Base-by-base conservation (phyloP, 2,113 vertebrate species). In the Nymphicus hollandicus region DNA sequence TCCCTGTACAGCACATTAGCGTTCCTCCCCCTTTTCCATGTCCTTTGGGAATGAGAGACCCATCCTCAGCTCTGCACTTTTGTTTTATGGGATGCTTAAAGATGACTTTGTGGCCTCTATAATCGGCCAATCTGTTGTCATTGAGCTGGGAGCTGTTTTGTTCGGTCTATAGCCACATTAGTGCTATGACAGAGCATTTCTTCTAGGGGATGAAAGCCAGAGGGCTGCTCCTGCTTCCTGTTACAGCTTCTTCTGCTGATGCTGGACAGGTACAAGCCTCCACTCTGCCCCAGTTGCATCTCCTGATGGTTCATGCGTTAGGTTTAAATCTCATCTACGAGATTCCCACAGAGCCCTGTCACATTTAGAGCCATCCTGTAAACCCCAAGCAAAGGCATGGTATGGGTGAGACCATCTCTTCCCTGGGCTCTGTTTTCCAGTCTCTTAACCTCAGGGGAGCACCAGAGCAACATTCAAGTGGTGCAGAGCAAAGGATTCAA, bases 351-450 rank as follows among this genome's bases (percentile, higher is more conserved):
- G 1, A 2, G 46, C 5, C 8, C 77, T 44, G 80, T 13, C 13
- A 2, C 0, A 1, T 2, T 1, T 0, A 2, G 68, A 49, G n/a
- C 24, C 8, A 3, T 7, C 2, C 61, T 13, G 29, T 3, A 23
- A 31, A 8, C 3, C 44, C 33, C 0, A 0, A 8, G 41, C 29
- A n/a, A 10, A 35, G 39, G 22, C 46, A 11, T 1, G 1, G 31
- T 1, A 1, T 23, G n/a, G 31, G 29, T 7, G 28, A 35, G 28
- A 35, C 22, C 73, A 4, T 3, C 56, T 17, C 69, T 17, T 31
- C 33, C 73, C 35, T 5, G 2, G 31, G 47, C 63, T 64, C 46
- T 11, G 0, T 13, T 56, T 23, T 4, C 9, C 73, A 4, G 9
- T 47, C 23, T 33, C 63, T 35, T 10, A 1, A 2, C 17, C 44